Base-by-base conservation (phyloP, 23 tunicate species). In the Ciona savignyi region DNA sequence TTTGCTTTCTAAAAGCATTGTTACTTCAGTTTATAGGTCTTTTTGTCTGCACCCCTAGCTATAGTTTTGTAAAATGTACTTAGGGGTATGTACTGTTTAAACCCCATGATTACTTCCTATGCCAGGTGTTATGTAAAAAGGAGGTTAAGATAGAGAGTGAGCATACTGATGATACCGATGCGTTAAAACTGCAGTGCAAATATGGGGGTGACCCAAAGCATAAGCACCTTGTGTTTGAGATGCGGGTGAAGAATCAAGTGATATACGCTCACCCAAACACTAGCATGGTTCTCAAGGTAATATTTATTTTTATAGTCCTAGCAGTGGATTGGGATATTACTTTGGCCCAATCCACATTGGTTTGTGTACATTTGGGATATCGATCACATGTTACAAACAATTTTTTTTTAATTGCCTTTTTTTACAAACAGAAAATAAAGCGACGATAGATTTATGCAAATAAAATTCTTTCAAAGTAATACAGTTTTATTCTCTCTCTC, bases 201-300 rank as follows among this genome's bases (percentile, higher is more conserved):
- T 82, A 80, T 29, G 86, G 91, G 20, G 97, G 91, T 4, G 97
- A 91, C 65, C 99, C 95, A 23, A 79, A 87, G 42, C 71, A 86
- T 3, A 75, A 81, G 32, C 82, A 79, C 29, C 82, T 87, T 27
- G 65, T 72, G 22, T 94, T 51, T 70, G 99, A 94, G 68, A 82
- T 94, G 95, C 63, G 99, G 67, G 90, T 94, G 35, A 94, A 79
- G 73, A 94, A 94, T 63, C 99, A 94, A 75, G 99, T 94, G 48
- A 83, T 94, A 27, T 94, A 86, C 72, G 86, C 86, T 31, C 73
- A 62, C 60, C 99, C 99, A 9, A 77, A 84, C 30, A 51, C 75
- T 25, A 77, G 76, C 61, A 66, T 74, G 74, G 75, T 85, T 24
- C 66, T 80, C 71, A 75, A 75, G 86, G 97, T 90, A 60, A 60